Evolutionary conservation across 2,888 invertebrate species (phyloP).

Genomic region (Callyntrura sp.): DNA sequence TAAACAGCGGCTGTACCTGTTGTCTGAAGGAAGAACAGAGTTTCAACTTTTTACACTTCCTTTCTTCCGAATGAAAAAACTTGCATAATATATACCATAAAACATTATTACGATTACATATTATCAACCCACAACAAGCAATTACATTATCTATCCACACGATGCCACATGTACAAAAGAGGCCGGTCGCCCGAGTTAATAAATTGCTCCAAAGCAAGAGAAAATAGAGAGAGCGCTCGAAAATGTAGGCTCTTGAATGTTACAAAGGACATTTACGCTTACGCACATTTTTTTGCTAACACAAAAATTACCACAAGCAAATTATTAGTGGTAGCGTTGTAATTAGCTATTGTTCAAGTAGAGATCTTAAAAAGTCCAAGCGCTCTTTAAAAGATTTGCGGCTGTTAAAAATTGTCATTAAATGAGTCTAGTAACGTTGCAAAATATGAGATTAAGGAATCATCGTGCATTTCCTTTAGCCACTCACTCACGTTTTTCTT

Average conservation of each 20-base stretch:
- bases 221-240: background rate
- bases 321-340: slow-evolving; percentile 4
- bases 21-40: background rate
- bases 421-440: background rate
- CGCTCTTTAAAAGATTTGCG: background rate
- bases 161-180: no score
- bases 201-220: slow-evolving; percentile 1
- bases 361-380: background rate
- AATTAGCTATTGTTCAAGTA: slow-evolving; percentile 27
- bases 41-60: slow-evolving; percentile 36
- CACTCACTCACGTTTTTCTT: background rate
- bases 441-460: background rate
- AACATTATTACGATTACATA: slow-evolving; percentile 1
- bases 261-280: slow-evolving; percentile 11
- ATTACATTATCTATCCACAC: slow-evolving; percentile 1
- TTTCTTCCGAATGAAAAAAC: background rate
- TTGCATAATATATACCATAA: slow-evolving; percentile 20
- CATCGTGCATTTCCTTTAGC: background rate
- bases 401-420: background rate
- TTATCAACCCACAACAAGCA: background rate
- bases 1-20: background rate
- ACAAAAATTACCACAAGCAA: background rate
- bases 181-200: background rate
- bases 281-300: background rate
- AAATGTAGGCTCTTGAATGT: background rate